Conservation (phyloP, 2,113 vertebrate species). For the Alaudala cheleensis region DNA sequence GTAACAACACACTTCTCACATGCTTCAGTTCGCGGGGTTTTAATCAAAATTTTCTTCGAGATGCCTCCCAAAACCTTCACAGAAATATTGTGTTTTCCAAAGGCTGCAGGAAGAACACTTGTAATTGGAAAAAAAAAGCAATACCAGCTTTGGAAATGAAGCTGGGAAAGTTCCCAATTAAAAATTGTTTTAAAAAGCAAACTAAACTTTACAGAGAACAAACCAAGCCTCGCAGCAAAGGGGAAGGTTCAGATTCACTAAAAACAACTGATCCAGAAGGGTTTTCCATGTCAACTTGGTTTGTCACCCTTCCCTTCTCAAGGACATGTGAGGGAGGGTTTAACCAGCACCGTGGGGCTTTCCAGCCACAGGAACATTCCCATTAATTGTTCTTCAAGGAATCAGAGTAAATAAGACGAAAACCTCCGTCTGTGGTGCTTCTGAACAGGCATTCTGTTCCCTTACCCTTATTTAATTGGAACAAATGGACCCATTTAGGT, state of each 20-base stretch:
- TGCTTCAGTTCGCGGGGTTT: neutral
- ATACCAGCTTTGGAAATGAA: neutral
- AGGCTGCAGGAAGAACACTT: neutral
- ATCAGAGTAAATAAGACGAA: neutral
- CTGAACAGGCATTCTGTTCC: neutral
- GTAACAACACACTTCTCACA: neutral
- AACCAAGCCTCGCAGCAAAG: fast-evolving
- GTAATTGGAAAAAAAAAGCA: neutral
- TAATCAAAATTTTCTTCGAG: constrained; percentile 30
- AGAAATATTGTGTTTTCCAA: constrained; percentile 16
- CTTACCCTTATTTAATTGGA: constrained; percentile 19
- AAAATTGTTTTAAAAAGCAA: neutral
- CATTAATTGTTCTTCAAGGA: neutral
- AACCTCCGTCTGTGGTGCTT: neutral
- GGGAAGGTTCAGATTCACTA: neutral
- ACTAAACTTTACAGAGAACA: neutral
- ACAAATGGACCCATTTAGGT: constrained; percentile 30
- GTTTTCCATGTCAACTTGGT: fast-evolving
- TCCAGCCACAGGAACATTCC: neutral
- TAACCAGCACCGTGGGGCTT: fast-evolving
- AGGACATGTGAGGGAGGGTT: neutral
- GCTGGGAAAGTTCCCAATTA: neutral
- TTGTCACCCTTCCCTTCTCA: neutral
- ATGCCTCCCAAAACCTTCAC: neutral
- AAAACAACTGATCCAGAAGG: neutral